Base-by-base conservation (phyloP, 2,888 invertebrate genomes). In the Agapostemon virescens region DNA sequence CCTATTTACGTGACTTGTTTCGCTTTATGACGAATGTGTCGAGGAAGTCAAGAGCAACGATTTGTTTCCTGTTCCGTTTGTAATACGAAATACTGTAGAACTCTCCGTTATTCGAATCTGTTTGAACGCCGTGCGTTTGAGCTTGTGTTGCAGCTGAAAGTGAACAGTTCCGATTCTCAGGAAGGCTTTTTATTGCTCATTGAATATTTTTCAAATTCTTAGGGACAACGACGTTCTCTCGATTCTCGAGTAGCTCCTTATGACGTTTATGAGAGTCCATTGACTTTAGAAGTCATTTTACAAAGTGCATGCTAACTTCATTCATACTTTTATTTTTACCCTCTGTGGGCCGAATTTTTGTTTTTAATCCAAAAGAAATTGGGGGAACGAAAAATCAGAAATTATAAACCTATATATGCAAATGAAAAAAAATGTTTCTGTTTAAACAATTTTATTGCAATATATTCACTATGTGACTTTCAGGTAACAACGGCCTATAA, bases 1-100 rank as follows among this genome's bases (percentile, higher is more conserved):
- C 36, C 76, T 64, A 78, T 64, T 69, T 76, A 38, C 64, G 42
- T 33, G 26, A n/a, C 36, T 64, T n/a, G 63, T 26, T n/a, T 33
- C 45, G 23, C 33, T 76, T 64, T n/a, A 52, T 61, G 36, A 13
- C n/a, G 33, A 63, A 63, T 36, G 38, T 64, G 23, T 64, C 64
- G 64, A 64, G 15, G 38, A 40, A 61, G 61, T 61, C 55, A 55
- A 55, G 26, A 55, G 55, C 26, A 55, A 55, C 17, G 26, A 55
- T 55, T 55, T 55, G 55, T 55, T 55, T 55, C 55, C 55, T 30
- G 26, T 55, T 30, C 55, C 55, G 55, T 55, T 55, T 55, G 26
- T 55, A 55, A 55, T 55, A 17, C 26, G 26, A 30, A 26, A 55
- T 55, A 7, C 55, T 6, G 15, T 26, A 26, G 26, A 4, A 4